phyloP scores from a whole-genome alignment of 2,113 vertebrate species.

The Periophthalmodon schlosseri region DNA sequence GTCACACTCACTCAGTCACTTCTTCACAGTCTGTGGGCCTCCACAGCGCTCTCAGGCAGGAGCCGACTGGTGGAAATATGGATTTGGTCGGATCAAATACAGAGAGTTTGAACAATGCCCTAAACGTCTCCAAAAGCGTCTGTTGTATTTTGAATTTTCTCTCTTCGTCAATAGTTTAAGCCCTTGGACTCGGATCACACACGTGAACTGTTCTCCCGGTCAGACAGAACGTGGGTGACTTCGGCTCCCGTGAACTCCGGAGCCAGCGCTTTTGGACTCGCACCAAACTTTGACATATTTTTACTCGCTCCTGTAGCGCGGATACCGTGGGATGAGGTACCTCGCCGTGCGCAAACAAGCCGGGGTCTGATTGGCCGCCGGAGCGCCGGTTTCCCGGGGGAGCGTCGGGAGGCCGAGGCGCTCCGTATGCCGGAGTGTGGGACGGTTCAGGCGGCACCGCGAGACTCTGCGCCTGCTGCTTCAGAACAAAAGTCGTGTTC shows the following conservation, averaged over 20 bases:
- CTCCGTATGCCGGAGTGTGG: constrained; percentile 48
- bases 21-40: no score
- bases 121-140: not conserved
- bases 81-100: no score
- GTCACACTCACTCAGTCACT: no score
- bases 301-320: constrained; percentile 4
- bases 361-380: constrained; percentile 26
- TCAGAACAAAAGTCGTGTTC: constrained; percentile 30
- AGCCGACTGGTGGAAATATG: no score
- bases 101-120: not conserved
- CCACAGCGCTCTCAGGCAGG: no score
- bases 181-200: not conserved
- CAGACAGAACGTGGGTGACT: constrained; percentile 10
- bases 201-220: not conserved
- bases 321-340: constrained; percentile 11
- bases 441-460: constrained; percentile 44
- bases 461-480: constrained; percentile 24
- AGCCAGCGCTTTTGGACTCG: not conserved
- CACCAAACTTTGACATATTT: constrained; percentile 9
- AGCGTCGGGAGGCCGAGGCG: constrained; percentile 41
- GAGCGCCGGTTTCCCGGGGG: constrained; percentile 35
- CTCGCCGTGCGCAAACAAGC: constrained; percentile 26
- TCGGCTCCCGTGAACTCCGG: not conserved
- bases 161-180: not conserved
- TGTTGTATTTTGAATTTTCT: not conserved